These are phyloP conservation scores for Sisyra terminalis DNA, from an alignment of 2,888 invertebrate species.

Conservation along the genomic window DNA sequence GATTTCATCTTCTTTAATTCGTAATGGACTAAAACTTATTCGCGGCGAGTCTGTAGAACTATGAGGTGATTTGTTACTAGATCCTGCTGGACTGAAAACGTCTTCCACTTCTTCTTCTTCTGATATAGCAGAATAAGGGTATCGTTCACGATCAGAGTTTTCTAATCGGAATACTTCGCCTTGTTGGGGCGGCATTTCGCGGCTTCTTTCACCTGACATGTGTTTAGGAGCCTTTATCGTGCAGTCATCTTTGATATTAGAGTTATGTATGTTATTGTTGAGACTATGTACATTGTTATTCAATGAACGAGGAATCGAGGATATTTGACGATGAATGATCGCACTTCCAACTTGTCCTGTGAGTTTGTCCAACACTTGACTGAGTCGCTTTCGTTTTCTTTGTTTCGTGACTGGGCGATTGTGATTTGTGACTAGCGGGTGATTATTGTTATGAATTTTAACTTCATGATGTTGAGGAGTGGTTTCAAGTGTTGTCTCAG, in stretches of 20 bases:
- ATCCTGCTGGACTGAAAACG: conserved; percentile 38
- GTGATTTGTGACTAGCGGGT: conserved; percentile 41
- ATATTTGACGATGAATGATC: conserved; percentile 17
- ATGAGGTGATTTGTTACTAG: conserved; percentile 35
- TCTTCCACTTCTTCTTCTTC: conserved; percentile 36
- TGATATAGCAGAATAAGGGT: conserved; percentile 17
- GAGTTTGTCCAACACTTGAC: conserved; percentile 64
- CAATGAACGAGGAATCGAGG: conserved; percentile 20
- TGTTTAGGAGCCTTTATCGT: conserved; percentile 21
- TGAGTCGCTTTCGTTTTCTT: conserved; percentile 61
- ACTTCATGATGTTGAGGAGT: conserved; percentile 27
- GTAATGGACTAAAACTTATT: conserved; percentile 35
- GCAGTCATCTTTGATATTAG: conserved; percentile 18
- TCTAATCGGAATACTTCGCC: conserved; percentile 36
- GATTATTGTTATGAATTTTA: conserved; percentile 32
- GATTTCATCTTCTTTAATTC: conserved; percentile 32
- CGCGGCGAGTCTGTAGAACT: conserved; percentile 35
- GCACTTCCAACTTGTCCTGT: conserved; percentile 21
- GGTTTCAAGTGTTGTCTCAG: conserved; percentile 44
- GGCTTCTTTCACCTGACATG: conserved; percentile 17
- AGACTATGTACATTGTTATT: conserved; percentile 30
- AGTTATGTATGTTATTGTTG: conserved; percentile 26
- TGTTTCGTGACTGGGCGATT: conserved; percentile 45
- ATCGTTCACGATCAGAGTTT: conserved; percentile 22
- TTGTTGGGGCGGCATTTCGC: conserved; percentile 13